Conservation (phyloP, 2,113 vertebrate genomes). For the Ptilonorhynchus violaceus region DNA sequence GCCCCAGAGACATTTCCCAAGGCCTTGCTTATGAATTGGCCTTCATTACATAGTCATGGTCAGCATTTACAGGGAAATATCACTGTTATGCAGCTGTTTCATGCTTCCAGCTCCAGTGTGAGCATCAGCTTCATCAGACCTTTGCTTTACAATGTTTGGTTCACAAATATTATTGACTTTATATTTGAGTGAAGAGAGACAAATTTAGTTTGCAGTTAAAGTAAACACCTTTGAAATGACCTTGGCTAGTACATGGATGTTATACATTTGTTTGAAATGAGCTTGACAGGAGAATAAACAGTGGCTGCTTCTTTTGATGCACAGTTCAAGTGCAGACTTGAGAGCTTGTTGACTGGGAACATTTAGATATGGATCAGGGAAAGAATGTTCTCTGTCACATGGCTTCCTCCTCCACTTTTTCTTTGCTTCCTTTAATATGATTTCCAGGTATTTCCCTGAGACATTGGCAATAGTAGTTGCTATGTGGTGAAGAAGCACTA, state of each 20-base stretch:
- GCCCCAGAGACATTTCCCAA: not conserved
- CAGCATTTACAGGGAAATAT: not conserved
- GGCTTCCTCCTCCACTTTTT: conserved; percentile 9
- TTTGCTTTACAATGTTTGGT: not conserved
- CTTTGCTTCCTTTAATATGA: not conserved
- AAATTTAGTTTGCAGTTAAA: conserved; percentile 44
- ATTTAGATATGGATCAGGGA: conserved; percentile 43
- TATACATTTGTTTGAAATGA: conserved; percentile 22
- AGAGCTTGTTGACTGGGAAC: conserved; percentile 37
- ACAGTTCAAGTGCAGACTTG: conserved; percentile 43
- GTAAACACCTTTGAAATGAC: conserved; percentile 63
- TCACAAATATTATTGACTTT: conserved; percentile 30
- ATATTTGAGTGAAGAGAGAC: conserved; percentile 27
- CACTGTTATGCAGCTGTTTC: not conserved
- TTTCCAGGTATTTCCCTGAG: not conserved
- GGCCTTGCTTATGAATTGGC: not conserved
- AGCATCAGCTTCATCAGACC: conserved; percentile 6
- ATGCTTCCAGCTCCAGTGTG: not conserved
- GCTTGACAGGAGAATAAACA: conserved; percentile 25
- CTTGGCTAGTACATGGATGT: conserved; percentile 22
- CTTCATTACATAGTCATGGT: not conserved
- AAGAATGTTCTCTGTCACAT: conserved; percentile 25
- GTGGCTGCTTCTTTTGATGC: conserved; percentile 15
- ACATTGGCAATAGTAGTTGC: not conserved
- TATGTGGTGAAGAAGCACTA: not conserved